Conservation (phyloP, 2,797 vertebrate genomes). For the Nasua narica region DNA sequence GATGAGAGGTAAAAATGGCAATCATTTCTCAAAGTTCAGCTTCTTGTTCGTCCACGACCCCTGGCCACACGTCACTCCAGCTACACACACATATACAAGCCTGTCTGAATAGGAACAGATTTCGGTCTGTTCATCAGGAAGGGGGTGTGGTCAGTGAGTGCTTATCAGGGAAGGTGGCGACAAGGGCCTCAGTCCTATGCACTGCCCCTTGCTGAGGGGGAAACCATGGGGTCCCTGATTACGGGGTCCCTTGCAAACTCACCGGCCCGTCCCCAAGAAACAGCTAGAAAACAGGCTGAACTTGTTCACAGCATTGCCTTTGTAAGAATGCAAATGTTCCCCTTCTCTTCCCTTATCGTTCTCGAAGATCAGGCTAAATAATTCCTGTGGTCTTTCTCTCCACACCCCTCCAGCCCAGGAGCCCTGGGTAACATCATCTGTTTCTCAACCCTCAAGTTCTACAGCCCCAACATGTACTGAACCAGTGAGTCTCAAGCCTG, state of each 20-base stretch:
- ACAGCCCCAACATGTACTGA: neutral
- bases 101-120: neutral
- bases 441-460: neutral
- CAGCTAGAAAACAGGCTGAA: neutral
- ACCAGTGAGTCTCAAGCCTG: neutral
- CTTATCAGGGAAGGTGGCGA: neutral
- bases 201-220: neutral
- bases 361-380: neutral
- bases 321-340: neutral
- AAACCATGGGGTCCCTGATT: neutral
- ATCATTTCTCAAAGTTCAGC: neutral
- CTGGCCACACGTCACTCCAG: neutral
- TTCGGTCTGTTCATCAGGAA: neutral
- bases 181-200: neutral
- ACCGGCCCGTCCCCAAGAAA: neutral
- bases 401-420: neutral
- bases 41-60: neutral
- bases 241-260: neutral
- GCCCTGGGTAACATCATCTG: neutral
- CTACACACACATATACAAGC: neutral
- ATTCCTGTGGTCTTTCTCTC: neutral
- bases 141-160: neutral
- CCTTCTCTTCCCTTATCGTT: neutral
- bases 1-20: neutral
- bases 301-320: neutral